Evolutionary conservation across 2,797 vertebrate genomes (phyloP).

Genomic region (Etheostoma perlongum): DNA sequence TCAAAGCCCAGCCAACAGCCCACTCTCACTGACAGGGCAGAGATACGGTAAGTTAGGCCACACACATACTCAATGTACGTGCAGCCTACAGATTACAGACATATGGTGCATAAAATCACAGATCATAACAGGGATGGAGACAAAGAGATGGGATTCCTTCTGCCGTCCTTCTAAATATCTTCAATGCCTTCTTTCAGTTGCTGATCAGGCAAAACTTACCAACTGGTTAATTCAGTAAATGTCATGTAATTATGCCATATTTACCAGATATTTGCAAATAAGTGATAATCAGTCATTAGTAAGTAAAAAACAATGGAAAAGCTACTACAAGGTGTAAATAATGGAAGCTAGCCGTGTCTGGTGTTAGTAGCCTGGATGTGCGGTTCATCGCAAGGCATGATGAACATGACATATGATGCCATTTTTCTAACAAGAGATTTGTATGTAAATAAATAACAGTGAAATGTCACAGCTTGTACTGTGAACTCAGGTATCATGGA

Average conservation of each 20-base stretch:
- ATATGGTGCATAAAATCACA: background rate
- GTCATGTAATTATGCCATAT: too few relatives aligned
- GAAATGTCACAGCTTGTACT: background rate
- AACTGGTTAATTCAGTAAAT: too few relatives aligned
- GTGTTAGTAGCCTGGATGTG: too few relatives aligned
- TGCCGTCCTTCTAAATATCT: too few relatives aligned
- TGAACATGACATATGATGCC: background rate
- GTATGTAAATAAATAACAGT: background rate
- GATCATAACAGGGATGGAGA: background rate
- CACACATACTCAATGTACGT: conserved; percentile 29
- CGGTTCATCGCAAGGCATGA: background rate
- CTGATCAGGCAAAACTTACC: too few relatives aligned
- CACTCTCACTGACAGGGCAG: conserved; percentile 67
- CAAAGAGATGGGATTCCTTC: background rate
- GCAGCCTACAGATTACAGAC: background rate
- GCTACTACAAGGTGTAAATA: too few relatives aligned
- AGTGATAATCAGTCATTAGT: too few relatives aligned
- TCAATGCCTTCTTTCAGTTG: too few relatives aligned
- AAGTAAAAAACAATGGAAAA: too few relatives aligned
- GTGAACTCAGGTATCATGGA: background rate
- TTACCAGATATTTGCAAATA: too few relatives aligned
- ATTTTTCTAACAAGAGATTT: background rate
- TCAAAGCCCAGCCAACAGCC: conserved; percentile 71
- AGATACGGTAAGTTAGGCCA: conserved; percentile 43
- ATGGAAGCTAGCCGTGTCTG: too few relatives aligned